These are phyloP conservation scores for Onychomys arenicola DNA, from an alignment of 2,797 vertebrate species.

Conservation along the genomic window DNA sequence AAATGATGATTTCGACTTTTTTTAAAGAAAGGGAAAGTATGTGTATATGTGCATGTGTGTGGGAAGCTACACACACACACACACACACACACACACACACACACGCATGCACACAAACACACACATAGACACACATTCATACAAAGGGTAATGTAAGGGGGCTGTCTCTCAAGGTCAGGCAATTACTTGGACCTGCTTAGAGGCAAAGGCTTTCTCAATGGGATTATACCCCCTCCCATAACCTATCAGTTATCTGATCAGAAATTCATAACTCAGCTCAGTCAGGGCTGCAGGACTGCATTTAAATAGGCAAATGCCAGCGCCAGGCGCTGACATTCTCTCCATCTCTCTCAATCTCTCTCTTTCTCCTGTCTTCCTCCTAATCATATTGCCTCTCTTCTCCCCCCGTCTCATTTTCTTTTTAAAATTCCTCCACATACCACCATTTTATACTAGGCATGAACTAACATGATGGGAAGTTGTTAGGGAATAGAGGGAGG, in stretches of 20 bases:
- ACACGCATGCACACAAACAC: conserved; percentile 56
- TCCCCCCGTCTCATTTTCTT: conserved; percentile 69
- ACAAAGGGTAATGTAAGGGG: conserved; percentile 85
- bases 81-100: no score
- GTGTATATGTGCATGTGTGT: neutral
- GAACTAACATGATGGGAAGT: conserved; percentile 90
- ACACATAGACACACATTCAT: conserved; percentile 51
- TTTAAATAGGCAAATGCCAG: conserved; percentile 94
- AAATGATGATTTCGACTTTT: conserved; percentile 85
- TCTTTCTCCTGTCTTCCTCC: conserved; percentile 82
- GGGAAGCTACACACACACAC: neutral
- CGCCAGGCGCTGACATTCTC: conserved; percentile 88
- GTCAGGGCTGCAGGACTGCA: conserved; percentile 89
- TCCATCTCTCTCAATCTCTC: conserved; percentile 85
- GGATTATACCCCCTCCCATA: conserved; percentile 89
- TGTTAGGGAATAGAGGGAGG: conserved; percentile 94
- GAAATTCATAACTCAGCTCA: conserved; percentile 90
- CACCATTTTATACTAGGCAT: conserved; percentile 93
- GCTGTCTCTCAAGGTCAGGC: conserved; percentile 86
- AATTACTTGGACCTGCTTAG: conserved; percentile 87
- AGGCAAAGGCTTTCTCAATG: conserved; percentile 88
- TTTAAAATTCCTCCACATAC: conserved; percentile 73
- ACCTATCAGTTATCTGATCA: conserved; percentile 90
- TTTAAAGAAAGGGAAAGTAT: conserved; percentile 65
- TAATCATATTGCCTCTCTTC: conserved; percentile 79